Conservation (phyloP, 2,113 vertebrate species). For the Dasyurus viverrinus region DNA sequence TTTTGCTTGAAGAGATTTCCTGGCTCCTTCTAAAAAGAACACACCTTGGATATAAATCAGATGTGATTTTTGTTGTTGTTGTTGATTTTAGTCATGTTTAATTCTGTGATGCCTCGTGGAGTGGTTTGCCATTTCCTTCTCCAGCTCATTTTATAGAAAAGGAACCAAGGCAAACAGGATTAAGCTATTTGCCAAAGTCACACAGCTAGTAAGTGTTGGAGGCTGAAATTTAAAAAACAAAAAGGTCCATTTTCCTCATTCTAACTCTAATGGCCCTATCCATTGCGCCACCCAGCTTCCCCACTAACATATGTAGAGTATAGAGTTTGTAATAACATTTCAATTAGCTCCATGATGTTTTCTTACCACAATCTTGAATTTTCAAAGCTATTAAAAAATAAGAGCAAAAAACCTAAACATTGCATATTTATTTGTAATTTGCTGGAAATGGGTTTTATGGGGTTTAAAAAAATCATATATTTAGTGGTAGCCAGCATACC, state of each 20-base stretch:
- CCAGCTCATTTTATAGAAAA: no score
- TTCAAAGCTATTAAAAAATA: not conserved
- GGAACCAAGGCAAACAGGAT: no score
- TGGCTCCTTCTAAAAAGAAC: not conserved
- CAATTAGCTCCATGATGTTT: not conserved
- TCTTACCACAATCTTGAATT: not conserved
- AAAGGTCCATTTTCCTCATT: no score
- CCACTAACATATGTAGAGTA: not conserved
- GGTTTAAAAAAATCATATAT: not conserved
- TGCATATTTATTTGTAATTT: not conserved
- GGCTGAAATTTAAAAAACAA: no score
- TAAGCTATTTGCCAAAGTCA: no score
- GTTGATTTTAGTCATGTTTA: no score
- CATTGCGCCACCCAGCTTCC: no score
- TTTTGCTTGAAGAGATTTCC: not conserved
- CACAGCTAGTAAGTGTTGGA: no score
- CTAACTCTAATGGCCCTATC: no score
- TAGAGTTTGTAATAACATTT: not conserved
- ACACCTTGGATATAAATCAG: not conserved
- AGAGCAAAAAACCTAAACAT: not conserved
- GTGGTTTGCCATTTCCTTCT: no score
- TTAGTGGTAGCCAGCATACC: not conserved
- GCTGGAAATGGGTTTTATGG: not conserved
- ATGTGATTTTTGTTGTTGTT: no score
- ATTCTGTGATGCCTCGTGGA: no score